Conservation (phyloP, 2,888 invertebrate genomes). For the Epirrhoe tristata region DNA sequence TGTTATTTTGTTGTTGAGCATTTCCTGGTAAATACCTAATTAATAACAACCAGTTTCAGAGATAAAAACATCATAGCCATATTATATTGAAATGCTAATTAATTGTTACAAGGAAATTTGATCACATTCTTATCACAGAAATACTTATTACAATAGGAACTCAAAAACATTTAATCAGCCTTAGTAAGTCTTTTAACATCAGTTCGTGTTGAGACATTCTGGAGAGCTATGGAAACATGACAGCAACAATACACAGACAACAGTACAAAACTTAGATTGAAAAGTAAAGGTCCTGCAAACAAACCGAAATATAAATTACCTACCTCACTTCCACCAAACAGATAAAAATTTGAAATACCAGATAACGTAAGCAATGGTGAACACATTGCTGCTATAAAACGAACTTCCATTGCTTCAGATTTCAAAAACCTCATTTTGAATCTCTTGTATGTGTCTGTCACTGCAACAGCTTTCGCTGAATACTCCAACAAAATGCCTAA, state of each 20-base stretch:
- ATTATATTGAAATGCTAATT: conserved; percentile 1
- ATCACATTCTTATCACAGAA: conserved; percentile 30
- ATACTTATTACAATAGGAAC: conserved; percentile 17
- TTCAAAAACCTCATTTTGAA: conserved; percentile 72
- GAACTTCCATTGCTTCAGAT: conserved; percentile 77
- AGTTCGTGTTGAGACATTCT: conserved; percentile 70
- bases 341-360: conserved; percentile 94
- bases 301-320: conserved; percentile 89
- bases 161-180: conserved; percentile 39
- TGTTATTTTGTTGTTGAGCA: too few species aligned
- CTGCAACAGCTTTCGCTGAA: conserved; percentile 80
- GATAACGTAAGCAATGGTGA: conserved; percentile 92
- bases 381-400: conserved; percentile 88
- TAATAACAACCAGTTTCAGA: too few species aligned
- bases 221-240: conserved; percentile 76
- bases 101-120: not conserved
- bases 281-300: conserved; percentile 73
- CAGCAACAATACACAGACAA: conserved; percentile 74
- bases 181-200: conserved; percentile 51
- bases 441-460: conserved; percentile 71
- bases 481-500: conserved; percentile 91
- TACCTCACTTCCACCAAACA: conserved; percentile 91
- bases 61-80: conserved; percentile 13
- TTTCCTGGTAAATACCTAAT: too few species aligned
- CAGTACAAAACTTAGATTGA: conserved; percentile 62